These are phyloP conservation scores for Ctenodactylus gundi DNA, from an alignment of 2,113 vertebrate species.

Conservation along the genomic window DNA sequence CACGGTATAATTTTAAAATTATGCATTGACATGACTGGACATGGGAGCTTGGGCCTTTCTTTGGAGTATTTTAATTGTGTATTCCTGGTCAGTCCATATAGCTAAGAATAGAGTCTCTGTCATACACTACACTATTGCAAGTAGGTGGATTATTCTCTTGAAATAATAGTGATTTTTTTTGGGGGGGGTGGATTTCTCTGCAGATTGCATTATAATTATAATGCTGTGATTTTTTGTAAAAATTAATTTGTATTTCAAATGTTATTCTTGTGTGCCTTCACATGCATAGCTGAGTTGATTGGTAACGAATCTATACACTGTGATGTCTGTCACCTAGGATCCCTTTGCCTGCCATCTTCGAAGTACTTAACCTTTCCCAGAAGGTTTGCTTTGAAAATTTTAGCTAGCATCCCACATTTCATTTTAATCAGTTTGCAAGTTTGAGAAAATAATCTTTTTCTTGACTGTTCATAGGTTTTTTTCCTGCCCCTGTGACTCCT, in stretches of 20 bases:
- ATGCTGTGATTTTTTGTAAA: not conserved
- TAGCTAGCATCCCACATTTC: constrained; percentile 20
- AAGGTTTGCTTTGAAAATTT: constrained; percentile 18
- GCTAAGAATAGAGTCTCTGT: not conserved
- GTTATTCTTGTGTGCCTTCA: not conserved
- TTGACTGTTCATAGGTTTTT: not conserved
- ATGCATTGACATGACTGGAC: not conserved
- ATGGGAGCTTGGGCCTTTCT: not conserved
- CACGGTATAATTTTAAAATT: constrained; percentile 1
- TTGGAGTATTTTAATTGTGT: constrained; percentile 43
- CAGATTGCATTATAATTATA: not conserved
- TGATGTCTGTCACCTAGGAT: not conserved
- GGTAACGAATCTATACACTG: not conserved
- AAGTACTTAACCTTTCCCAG: not conserved
- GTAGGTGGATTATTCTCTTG: constrained; percentile 4
- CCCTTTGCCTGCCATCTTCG: not conserved
- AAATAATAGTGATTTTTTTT: not conserved
- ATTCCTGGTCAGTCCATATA: not conserved
- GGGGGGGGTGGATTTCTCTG: constrained; percentile 14
- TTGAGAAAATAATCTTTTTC: not conserved
- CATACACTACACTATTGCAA: not conserved
- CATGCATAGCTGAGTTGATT: not conserved
- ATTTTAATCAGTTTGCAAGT: constrained; percentile 25
- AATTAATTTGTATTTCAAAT: constrained; percentile 32
- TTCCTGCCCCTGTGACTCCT: not conserved